Conservation (phyloP, 2,888 invertebrate species). For the Thecophora atra region DNA sequence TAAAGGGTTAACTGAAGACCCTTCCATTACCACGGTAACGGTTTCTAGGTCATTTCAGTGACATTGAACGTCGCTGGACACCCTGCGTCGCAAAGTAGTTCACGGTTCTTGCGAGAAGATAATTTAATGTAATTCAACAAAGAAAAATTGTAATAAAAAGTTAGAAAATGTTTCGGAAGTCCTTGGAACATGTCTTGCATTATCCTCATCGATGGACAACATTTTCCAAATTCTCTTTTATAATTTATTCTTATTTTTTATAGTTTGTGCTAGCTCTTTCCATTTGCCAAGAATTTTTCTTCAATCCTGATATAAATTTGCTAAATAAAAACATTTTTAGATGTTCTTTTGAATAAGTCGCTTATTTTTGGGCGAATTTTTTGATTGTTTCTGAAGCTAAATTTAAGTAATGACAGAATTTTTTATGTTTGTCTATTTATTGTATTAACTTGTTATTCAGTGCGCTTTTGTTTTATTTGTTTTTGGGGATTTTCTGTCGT, state of each 20-base stretch:
- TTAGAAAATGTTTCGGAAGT: neutral
- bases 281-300: no score
- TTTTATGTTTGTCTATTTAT: neutral
- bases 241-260: neutral
- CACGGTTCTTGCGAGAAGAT: neutral
- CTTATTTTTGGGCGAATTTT: no score
- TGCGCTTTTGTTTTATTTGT: neutral
- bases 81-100: conserved; percentile 1
- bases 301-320: no score
- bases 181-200: neutral
- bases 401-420: neutral
- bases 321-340: no score
- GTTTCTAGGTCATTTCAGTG: neutral
- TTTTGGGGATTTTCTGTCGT: neutral
- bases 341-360: neutral
- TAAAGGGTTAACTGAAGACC: conserved; percentile 10
- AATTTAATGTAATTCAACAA: neutral
- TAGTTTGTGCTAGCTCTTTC: no score
- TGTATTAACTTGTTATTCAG: neutral
- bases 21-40: no score
- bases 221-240: neutral
- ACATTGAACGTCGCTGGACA: neutral
- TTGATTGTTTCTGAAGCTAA: neutral
- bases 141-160: neutral
- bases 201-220: no score